phyloP scores from a whole-genome alignment of 2,797 vertebrate species.

The Buphagus erythrorhynchus region DNA sequence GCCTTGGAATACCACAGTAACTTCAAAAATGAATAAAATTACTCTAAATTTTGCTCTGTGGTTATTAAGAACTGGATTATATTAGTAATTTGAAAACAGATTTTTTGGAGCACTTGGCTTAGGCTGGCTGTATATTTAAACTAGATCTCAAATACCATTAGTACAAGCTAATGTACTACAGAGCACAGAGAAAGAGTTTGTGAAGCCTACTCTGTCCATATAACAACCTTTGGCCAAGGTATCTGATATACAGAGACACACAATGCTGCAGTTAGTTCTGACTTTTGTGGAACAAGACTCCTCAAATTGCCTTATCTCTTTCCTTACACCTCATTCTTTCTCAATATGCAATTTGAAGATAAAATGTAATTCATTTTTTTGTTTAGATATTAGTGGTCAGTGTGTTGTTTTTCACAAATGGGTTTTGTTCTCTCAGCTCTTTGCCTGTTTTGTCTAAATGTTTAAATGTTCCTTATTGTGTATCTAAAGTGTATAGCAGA shows the following conservation, averaged over 20 bases:
- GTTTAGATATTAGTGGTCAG: background rate
- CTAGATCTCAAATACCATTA: background rate
- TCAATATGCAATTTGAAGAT: background rate
- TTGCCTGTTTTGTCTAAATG: background rate
- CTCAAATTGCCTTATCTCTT: background rate
- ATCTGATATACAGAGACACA: background rate
- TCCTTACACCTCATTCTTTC: background rate
- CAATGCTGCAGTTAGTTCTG: background rate
- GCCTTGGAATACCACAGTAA: background rate
- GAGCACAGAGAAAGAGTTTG: background rate
- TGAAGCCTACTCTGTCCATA: background rate
- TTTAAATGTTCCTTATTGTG: background rate
- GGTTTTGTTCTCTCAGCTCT: background rate
- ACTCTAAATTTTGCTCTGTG: background rate
- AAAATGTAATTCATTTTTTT: background rate
- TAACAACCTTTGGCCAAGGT: background rate
- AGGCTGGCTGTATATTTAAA: background rate
- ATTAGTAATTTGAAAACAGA: background rate
- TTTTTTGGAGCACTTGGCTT: rapidly evolving
- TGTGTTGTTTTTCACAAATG: background rate
- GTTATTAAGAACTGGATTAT: background rate
- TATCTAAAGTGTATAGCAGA: background rate
- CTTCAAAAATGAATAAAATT: background rate
- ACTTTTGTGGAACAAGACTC: background rate
- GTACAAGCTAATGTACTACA: background rate